phyloP scores from a whole-genome alignment of 2,888 invertebrate genomes.

The Caenorhabditis auriculariae region DNA sequence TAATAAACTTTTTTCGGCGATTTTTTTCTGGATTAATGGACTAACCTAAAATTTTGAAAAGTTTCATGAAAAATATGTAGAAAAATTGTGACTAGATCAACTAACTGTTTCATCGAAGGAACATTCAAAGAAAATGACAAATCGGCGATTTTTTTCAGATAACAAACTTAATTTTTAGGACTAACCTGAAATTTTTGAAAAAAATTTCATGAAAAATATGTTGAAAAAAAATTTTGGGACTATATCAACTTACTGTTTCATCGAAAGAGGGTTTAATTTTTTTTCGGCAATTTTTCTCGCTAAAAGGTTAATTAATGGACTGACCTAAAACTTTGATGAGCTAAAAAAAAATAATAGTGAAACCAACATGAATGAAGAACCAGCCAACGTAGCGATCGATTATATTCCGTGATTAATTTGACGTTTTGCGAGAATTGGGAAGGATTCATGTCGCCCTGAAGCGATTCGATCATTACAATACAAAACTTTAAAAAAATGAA shows the following conservation, averaged over 20 bases:
- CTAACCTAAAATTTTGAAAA: background rate
- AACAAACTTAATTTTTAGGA: too few species aligned
- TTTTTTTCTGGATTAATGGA: background rate
- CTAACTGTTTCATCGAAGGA: too few species aligned
- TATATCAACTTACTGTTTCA: background rate
- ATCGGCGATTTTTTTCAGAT: too few species aligned
- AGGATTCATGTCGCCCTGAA: too few species aligned
- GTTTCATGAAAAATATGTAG: background rate
- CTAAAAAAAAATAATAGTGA: background rate
- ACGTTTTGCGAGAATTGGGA: conserved; percentile 29
- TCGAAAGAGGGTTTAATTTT: too few species aligned
- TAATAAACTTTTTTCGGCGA: too few species aligned
- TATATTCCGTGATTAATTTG: conserved; percentile 19
- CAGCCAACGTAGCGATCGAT: conserved; percentile 38
- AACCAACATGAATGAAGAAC: conserved; percentile 32
- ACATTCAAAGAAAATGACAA: too few species aligned
- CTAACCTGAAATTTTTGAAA: too few species aligned
- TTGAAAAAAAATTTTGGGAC: background rate
- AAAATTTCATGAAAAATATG: background rate
- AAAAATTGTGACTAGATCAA: too few species aligned
- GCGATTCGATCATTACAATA: too few species aligned
- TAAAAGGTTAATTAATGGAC: background rate
- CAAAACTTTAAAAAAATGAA: too few species aligned
- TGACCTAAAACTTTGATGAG: background rate
- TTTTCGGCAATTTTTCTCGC: too few species aligned